Conservation (phyloP, 2,797 vertebrate species). For the Psittacula echo region DNA sequence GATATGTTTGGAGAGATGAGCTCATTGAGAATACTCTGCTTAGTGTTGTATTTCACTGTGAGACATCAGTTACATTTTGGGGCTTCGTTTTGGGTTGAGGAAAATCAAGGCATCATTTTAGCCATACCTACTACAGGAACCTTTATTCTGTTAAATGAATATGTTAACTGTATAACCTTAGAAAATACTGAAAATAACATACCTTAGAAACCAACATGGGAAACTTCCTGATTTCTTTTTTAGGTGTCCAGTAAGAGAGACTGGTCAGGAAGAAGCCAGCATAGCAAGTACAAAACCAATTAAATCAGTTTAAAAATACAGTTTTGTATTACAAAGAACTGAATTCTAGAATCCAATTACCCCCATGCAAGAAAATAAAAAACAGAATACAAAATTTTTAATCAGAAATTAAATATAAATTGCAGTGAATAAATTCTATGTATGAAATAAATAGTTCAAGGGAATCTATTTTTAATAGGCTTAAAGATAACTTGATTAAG, state of each 20-base stretch:
- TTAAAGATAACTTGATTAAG: background rate
- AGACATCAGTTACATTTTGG: background rate
- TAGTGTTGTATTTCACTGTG: background rate
- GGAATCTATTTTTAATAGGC: background rate
- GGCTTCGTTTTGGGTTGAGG: background rate
- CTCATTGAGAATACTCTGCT: background rate
- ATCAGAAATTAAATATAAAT: background rate
- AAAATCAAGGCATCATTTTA: constrained; percentile 19
- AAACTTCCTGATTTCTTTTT: background rate
- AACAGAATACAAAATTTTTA: background rate
- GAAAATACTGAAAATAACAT: background rate
- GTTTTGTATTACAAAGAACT: background rate
- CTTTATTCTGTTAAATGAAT: background rate
- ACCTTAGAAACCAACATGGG: background rate
- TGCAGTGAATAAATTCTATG: background rate
- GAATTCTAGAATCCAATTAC: background rate
- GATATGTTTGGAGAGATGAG: background rate
- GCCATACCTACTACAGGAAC: background rate
- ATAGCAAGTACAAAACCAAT: background rate
- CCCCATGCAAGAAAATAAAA: background rate
- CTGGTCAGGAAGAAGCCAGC: background rate
- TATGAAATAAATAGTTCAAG: background rate
- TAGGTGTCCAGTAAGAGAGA: background rate
- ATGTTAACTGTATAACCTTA: background rate
- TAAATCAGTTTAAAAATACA: background rate